These are phyloP conservation scores for Mizuhopecten yessoensis DNA, from an alignment of 1,140 invertebrate species.

Conservation along the genomic window DNA sequence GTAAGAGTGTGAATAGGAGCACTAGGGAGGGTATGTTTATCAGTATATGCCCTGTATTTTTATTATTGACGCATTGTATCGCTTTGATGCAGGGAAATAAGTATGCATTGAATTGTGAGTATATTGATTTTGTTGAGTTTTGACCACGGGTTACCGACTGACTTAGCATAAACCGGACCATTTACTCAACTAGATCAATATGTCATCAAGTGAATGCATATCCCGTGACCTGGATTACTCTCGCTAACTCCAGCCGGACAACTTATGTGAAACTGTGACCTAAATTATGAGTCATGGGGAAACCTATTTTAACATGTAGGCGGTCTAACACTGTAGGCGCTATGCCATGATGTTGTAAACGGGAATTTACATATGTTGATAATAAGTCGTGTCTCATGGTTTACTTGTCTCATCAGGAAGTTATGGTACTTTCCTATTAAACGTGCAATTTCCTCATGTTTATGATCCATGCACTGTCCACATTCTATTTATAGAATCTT, in stretches of 20 bases:
- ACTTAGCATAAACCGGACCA: background rate
- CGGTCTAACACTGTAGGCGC: background rate
- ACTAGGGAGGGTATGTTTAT: background rate
- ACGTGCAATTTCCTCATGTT: too few relatives aligned
- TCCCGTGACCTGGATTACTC: background rate
- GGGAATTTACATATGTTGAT: too few relatives aligned
- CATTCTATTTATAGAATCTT: background rate
- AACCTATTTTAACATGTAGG: background rate
- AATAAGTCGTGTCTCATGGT: too few relatives aligned
- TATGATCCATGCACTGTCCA: too few relatives aligned
- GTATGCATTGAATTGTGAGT: background rate
- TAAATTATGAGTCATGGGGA: background rate
- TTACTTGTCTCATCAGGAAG: too few relatives aligned
- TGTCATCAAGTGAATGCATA: background rate
- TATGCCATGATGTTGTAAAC: too few relatives aligned
- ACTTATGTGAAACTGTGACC: background rate
- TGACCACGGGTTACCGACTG: too few relatives aligned
- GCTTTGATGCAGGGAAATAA: background rate
- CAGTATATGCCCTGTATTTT: background rate
- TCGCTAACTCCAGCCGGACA: background rate
- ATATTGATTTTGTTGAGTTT: background rate
- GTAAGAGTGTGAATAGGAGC: background rate
- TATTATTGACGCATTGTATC: background rate
- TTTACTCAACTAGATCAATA: background rate
- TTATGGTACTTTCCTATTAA: too few relatives aligned